phyloP scores from a whole-genome alignment of 2,888 invertebrate genomes.

The Plutella xylostella region DNA sequence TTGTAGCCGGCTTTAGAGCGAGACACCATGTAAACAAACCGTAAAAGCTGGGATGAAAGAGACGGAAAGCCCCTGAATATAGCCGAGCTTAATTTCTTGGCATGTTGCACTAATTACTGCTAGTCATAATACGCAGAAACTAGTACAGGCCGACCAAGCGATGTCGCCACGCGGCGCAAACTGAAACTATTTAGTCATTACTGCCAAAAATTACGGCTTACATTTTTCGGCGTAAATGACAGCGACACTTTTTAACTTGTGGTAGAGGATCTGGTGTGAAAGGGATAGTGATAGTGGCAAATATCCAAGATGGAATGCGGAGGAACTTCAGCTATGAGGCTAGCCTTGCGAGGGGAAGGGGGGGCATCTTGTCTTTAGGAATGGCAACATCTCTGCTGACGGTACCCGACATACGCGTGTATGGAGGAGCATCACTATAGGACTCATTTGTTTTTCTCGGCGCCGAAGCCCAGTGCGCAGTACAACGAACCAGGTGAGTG shows the following conservation, averaged over 20 bases:
- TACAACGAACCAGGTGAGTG: constrained; percentile 62
- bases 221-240: too few species aligned
- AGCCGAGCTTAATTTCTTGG: constrained; percentile 32
- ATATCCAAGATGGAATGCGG: constrained; percentile 85
- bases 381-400: constrained; percentile 71
- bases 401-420: constrained; percentile 68
- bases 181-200: too few species aligned
- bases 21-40: too few species aligned
- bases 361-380: constrained; percentile 62
- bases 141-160: background rate
- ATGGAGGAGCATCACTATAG: constrained; percentile 82
- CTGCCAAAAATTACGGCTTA: too few species aligned
- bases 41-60: too few species aligned
- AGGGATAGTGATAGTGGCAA: constrained; percentile 37
- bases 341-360: constrained; percentile 62
- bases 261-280: background rate
- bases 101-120: constrained; percentile 25
- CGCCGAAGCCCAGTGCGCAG: constrained; percentile 70
- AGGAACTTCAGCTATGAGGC: constrained; percentile 88
- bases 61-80: constrained; percentile 34
- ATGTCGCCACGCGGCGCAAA: too few species aligned
- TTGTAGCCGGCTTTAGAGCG: too few species aligned
- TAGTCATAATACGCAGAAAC: background rate
- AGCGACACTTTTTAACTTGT: too few species aligned
- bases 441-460: constrained; percentile 87